Conservation (phyloP, 2,797 vertebrate species). For the Halcyon leucocephala region DNA sequence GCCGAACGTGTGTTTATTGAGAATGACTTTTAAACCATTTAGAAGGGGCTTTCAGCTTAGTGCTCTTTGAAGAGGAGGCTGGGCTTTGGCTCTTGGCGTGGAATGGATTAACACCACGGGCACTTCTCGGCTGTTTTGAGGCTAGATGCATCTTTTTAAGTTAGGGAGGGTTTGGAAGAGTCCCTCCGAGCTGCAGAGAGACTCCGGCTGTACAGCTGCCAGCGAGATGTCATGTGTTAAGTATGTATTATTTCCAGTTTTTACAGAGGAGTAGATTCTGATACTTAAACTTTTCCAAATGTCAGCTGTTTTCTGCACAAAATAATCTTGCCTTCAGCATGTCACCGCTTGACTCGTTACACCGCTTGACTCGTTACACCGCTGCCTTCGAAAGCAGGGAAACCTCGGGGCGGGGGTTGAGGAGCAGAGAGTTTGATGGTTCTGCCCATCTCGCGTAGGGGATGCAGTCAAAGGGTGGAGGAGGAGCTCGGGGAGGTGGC, state of each 20-base stretch:
- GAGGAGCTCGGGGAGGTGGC: not conserved
- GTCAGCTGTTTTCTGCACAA: slow-evolving; percentile 22
- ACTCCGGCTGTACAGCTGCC: slow-evolving; percentile 34
- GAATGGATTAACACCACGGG: not conserved
- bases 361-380: too few relatives aligned
- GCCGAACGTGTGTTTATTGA: not conserved
- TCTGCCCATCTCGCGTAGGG: not conserved
- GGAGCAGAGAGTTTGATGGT: not conserved
- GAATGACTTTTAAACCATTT: not conserved
- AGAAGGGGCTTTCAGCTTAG: fast-evolving
- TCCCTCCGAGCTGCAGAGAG: not conserved
- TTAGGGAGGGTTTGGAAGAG: not conserved
- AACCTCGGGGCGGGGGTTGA: not conserved
- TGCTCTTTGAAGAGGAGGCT: not conserved
- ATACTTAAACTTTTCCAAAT: slow-evolving; percentile 55
- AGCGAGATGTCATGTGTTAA: slow-evolving; percentile 30
- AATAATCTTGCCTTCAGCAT: not conserved
- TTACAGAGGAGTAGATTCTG: slow-evolving; percentile 48
- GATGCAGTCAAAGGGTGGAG: fast-evolving
- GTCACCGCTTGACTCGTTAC: too few relatives aligned
- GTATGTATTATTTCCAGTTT: slow-evolving; percentile 48
- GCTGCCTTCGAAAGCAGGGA: not conserved
- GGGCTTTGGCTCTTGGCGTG: not conserved
- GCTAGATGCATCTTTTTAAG: not conserved
- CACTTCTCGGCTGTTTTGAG: not conserved